These are phyloP conservation scores for Cepaea nemoralis DNA, from an alignment of 1,140 invertebrate species.

Conservation along the genomic window DNA sequence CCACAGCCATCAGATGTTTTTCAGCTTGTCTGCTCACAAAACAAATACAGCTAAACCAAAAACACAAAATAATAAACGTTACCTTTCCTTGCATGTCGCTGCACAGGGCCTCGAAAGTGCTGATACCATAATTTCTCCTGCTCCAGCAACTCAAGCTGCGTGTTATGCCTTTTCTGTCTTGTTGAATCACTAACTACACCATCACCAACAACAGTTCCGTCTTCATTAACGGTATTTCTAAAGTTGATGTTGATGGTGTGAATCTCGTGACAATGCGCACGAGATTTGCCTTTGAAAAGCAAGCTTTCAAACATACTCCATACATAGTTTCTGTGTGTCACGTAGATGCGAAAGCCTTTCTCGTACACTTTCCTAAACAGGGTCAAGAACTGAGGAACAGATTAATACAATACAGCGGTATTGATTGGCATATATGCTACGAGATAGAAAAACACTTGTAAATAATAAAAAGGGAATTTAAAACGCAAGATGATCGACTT, in stretches of 20 bases:
- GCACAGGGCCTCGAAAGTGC: too few species aligned
- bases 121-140: neutral
- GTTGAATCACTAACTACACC: neutral
- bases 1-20: too few species aligned
- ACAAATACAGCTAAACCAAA: too few species aligned
- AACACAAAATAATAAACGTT: too few species aligned
- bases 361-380: constrained; percentile 25
- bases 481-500: too few species aligned
- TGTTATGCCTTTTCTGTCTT: neutral
- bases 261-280: constrained; percentile 15
- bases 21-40: too few species aligned
- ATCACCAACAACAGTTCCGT: neutral
- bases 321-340: constrained; percentile 27
- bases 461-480: too few species aligned
- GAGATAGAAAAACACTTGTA: too few species aligned
- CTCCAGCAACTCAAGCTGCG: neutral
- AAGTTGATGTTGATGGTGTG: constrained; percentile 30
- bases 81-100: too few species aligned
- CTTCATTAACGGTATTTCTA: neutral
- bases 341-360: constrained; percentile 29
- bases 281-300: neutral
- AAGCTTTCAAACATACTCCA: constrained; percentile 9
- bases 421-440: too few species aligned
- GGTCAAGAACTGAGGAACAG: constrained; percentile 5
- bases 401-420: neutral